Percentiles rank a stretch among this genome's conserved stretches.
Evolutionary conservation across 2,888 invertebrate genomes (phyloP).

Genomic region (Cancer borealis): DNA sequence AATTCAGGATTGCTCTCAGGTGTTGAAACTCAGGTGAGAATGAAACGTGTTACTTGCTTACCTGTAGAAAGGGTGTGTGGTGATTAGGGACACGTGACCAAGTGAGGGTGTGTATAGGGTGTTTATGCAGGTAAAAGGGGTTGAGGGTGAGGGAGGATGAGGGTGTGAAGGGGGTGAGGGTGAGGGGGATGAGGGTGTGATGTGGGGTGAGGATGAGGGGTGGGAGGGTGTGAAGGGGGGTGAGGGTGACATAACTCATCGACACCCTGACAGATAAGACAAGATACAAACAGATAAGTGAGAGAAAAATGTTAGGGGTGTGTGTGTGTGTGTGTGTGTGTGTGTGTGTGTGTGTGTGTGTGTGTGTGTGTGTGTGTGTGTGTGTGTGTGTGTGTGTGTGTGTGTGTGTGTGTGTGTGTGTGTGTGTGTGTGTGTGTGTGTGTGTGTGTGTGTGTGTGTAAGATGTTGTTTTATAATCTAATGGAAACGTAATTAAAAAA

Average conservation of each 20-base stretch:
- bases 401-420: not conserved
- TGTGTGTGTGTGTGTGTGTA: not conserved
- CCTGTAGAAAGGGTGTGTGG: not conserved
- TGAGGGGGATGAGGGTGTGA: too few relatives aligned
- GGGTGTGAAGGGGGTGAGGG: too few relatives aligned
- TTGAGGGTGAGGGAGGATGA: not conserved
- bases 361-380: not conserved
- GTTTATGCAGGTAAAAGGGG: not conserved
- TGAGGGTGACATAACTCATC: too few relatives aligned
- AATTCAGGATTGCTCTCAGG: not conserved
- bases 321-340: not conserved
- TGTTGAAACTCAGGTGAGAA: not conserved
- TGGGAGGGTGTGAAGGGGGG: too few relatives aligned
- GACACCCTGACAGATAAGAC: too few relatives aligned
- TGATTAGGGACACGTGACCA: not conserved
- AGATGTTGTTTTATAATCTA: not conserved
- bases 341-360: conserved; percentile 3
- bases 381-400: conserved; percentile 12
- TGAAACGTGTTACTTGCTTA: not conserved
- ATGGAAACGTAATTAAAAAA: not conserved
- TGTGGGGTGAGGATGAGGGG: too few relatives aligned
- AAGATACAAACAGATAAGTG: not conserved
- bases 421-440: not conserved
- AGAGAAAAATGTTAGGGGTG: not conserved
- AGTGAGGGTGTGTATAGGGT: not conserved